Evolutionary conservation across 2,888 invertebrate species (phyloP).

Genomic region (Eremobia ochroleuca): DNA sequence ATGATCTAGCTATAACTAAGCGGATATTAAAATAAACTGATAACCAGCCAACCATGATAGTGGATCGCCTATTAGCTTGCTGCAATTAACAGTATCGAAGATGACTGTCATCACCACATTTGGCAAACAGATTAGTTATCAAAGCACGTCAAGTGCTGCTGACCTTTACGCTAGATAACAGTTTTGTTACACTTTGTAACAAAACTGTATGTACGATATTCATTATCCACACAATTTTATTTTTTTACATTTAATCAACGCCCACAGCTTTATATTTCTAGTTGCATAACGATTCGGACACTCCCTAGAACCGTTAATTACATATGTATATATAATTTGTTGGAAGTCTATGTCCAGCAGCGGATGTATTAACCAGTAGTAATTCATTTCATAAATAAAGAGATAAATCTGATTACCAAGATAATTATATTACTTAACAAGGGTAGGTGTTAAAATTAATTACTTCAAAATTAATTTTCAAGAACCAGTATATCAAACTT

Average conservation of each 20-base stretch:
- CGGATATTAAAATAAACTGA: not conserved
- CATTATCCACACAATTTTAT: not conserved
- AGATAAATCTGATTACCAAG: conserved; percentile 25
- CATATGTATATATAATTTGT: conserved; percentile 5
- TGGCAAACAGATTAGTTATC: not conserved
- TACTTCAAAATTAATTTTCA: conserved; percentile 33
- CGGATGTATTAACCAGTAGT: conserved; percentile 16
- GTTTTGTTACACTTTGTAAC: too few relatives aligned
- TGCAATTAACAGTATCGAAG: too few relatives aligned
- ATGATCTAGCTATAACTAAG: not conserved
- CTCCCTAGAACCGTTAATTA: not conserved
- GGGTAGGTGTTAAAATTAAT: conserved; percentile 9
- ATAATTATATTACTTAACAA: conserved; percentile 19
- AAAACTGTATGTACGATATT: not conserved
- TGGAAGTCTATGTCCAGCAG: not conserved
- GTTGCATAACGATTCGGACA: not conserved
- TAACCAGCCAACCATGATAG: not conserved
- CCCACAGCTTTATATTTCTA: conserved; percentile 3
- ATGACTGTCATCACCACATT: not conserved
- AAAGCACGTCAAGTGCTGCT: not conserved
- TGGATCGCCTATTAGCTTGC: too few relatives aligned
- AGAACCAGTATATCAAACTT: conserved; percentile 8
- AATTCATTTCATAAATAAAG: conserved; percentile 36
- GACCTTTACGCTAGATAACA: not conserved
- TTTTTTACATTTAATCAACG: not conserved